Evolutionary conservation across 2,797 vertebrate genomes (phyloP).

Genomic region (Eulemur albifrons): DNA sequence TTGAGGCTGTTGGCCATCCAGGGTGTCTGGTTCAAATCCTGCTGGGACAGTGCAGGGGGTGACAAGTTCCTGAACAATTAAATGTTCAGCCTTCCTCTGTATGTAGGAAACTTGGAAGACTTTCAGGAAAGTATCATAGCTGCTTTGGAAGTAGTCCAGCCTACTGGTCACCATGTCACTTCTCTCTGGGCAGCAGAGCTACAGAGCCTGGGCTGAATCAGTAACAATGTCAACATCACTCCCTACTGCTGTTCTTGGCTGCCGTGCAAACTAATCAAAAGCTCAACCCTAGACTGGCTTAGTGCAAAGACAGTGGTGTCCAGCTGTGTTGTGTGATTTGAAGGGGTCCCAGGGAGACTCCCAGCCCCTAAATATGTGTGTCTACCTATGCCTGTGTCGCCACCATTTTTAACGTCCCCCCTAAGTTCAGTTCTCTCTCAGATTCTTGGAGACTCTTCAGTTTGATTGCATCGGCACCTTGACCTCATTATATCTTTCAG

Average conservation of each 20-base stretch:
- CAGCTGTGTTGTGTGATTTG: neutral
- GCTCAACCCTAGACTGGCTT: neutral
- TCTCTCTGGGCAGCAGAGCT: neutral
- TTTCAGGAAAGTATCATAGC: neutral
- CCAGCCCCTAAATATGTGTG: accelerated
- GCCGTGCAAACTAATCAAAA: neutral
- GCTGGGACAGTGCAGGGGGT: neutral
- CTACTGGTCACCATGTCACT: neutral
- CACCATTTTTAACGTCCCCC: accelerated
- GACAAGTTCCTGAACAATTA: neutral
- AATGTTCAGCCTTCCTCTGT: neutral
- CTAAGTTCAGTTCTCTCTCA: neutral
- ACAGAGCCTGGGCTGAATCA: neutral
- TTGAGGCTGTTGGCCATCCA: neutral
- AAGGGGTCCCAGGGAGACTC: neutral
- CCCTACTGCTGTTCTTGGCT: neutral
- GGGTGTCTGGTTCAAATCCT: neutral
- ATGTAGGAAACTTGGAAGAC: neutral
- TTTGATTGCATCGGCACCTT: neutral
- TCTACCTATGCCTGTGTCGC: too few species aligned
- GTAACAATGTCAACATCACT: accelerated
- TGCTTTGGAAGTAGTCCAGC: neutral
- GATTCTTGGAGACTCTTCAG: neutral
- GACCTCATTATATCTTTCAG: neutral
- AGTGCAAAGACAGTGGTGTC: neutral